A percentile compares a stretch with the other conserved stretches of the same genome.
Evolutionary conservation across 2,797 vertebrate species (phyloP).

Genomic region (Melanotaenia parkinsoni): DNA sequence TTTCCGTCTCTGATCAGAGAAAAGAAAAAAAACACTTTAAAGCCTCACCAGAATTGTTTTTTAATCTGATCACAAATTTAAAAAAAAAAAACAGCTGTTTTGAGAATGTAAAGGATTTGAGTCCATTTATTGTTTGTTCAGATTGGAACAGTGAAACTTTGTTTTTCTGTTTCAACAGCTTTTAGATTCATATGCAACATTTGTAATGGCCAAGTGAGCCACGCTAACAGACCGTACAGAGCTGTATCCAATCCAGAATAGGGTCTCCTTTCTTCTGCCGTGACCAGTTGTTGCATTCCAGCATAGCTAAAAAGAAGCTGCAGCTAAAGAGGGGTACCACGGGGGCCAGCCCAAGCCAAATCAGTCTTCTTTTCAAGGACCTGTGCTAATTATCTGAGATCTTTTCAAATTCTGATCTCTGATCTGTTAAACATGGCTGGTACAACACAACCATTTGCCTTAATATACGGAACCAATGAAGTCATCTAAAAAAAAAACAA

Average conservation of each 20-base stretch:
- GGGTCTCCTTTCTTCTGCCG: conserved; percentile 70
- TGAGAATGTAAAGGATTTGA: conserved; percentile 37
- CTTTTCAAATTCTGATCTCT: conserved; percentile 72
- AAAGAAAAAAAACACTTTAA: conserved; percentile 39
- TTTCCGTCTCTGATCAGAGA: conserved; percentile 54
- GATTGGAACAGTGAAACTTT: conserved; percentile 8
- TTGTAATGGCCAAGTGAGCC: conserved; percentile 57
- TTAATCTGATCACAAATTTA: conserved; percentile 41
- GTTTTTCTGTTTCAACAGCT: conserved; percentile 39
- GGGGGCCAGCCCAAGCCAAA: conserved; percentile 65
- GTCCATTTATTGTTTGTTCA: conserved; percentile 9
- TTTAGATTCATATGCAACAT: conserved; percentile 57
- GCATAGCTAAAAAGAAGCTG: conserved; percentile 61
- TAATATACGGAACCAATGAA: conserved; percentile 51
- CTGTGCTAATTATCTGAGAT: conserved; percentile 68
- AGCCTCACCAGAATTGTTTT: conserved; percentile 43
- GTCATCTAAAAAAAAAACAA: conserved; percentile 45
- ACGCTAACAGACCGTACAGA: conserved; percentile 54
- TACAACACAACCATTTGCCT: conserved; percentile 68
- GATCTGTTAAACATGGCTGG: conserved; percentile 71
- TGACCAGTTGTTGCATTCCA: conserved; percentile 80
- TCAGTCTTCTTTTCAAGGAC: conserved; percentile 70
- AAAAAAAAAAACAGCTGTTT: conserved; percentile 41
- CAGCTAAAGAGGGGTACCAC: conserved; percentile 59
- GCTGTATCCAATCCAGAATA: conserved; percentile 73